Percentiles rank a stretch among this genome's conserved stretches.
Evolutionary conservation across 1,140 invertebrate species (phyloP).

Genomic region (Neoseiulus cucumeris): DNA sequence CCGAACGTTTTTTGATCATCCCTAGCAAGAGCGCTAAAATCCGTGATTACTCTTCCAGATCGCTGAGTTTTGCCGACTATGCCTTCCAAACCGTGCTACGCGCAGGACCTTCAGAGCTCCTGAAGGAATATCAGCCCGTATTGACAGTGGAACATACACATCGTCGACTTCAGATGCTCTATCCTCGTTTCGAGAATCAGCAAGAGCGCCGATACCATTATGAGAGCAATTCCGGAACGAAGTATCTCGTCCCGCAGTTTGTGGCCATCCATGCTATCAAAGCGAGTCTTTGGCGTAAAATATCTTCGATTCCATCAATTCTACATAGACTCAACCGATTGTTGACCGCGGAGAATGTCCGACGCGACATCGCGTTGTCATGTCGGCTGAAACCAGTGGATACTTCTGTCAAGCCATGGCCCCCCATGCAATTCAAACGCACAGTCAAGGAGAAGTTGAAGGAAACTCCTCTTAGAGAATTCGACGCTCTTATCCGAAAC

Average conservation of each 20-base stretch:
- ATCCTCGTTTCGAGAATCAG: slow-evolving; percentile 86
- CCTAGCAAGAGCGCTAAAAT: neutral
- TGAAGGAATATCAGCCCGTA: slow-evolving; percentile 66
- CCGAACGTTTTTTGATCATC: neutral
- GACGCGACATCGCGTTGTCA: slow-evolving; percentile 50
- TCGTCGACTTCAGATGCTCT: slow-evolving; percentile 78
- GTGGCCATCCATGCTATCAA: slow-evolving; percentile 82
- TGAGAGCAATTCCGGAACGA: slow-evolving; percentile 75
- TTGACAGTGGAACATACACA: slow-evolving; percentile 96
- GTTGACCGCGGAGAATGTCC: slow-evolving; percentile 75
- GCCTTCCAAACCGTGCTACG: neutral
- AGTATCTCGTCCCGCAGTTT: slow-evolving; percentile 94
- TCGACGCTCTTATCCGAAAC: neutral
- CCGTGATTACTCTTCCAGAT: neutral
- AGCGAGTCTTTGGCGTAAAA: slow-evolving; percentile 86
- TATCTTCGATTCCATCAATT: slow-evolving; percentile 84
- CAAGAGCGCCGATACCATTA: slow-evolving; percentile 44
- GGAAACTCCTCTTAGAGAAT: neutral
- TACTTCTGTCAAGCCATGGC: slow-evolving; percentile 47
- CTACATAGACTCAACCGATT: slow-evolving; percentile 82
- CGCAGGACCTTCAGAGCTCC: slow-evolving; percentile 37
- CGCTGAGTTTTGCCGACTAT: neutral
- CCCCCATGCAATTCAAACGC: slow-evolving; percentile 75
- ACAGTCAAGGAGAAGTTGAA: slow-evolving; percentile 54
- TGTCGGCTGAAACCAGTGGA: slow-evolving; percentile 50